Base-by-base conservation (phyloP, 2,888 invertebrate genomes). In the Bhutanitis thaidina region DNA sequence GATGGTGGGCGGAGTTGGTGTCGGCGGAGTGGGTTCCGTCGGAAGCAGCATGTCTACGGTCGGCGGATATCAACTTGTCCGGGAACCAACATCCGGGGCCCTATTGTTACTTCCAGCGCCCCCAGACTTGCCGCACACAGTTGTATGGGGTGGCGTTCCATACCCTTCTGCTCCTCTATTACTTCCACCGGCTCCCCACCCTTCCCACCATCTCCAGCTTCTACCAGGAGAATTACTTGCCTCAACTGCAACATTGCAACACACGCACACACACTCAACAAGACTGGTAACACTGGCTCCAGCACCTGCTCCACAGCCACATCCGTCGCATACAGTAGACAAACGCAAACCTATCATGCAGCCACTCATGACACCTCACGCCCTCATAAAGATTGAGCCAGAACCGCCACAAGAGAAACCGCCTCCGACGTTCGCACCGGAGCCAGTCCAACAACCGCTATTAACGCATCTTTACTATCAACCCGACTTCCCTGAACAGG, bases 21-120 rank as follows among this genome's bases (percentile, higher is more conserved):
- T 93, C 87, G 76, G 92, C 89, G 89, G 94, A 91, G 78, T 95
- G 53, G 93, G 95, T 49, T 94, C 96, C 44, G 74, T 88, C 41
- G 85, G 80, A 49, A 76, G 77, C 34, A 83, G 83, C 34, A 90
- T 94, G 90, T 73, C 92, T 81, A 88, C 93, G 90, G 71, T 95
- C 52, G 93, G 95, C 53, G 96, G 96, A 52, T 95, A 94, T 81
- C 97, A 97, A 83, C 91, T 97, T 69, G 94, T 96, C 44, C 92
- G 97, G 57, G 97, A 97, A 76, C 95, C 96, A 27, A 91, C 94
- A 15, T 95, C 95, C 3, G 96, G 97, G 39, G 96, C 96, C 63
- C 90, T 96, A 55, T 91, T 96, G 58, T 92, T 96, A 57, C 90
- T 96, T 62, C 95, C 96, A 39, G 91, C 95, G 32, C 92, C 94